Base-by-base conservation (phyloP, 1,140 invertebrate genomes). In the Lordiphosa stackelbergi region DNA sequence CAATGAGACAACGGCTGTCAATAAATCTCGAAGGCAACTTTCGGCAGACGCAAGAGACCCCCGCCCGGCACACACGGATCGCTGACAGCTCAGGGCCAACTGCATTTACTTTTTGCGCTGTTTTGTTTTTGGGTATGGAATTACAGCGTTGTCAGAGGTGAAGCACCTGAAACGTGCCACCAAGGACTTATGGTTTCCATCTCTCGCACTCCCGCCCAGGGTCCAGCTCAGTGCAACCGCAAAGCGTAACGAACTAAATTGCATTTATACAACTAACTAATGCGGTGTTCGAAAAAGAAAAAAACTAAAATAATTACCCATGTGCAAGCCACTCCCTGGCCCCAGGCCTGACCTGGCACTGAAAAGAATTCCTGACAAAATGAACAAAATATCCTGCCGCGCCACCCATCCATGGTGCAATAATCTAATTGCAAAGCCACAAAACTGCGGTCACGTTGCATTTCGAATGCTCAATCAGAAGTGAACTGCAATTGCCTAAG, bases 401-500 rank as follows among this genome's bases (percentile, higher is more conserved):
- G 7, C 41, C 19, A 9, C 4, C 9, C 19, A 12, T 10, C 34
- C 8, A 9, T 8, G 42, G 55, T 77, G 81, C 62, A 72, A 85
- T 85, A 85, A 85, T 85, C 79, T 85, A 85, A 85, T 85, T 85
- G 81, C 74, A 69, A 75, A 85, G 60, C 81, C 81, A 53, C 81
- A 85, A 70, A 79, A 71, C 64, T 85, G 81, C 58, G 81, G 81
- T 72, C 63, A 57, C 51, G 63, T 73, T 83, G 54, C 77, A 75
- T 79, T 83, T 58, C 63, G 58, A 69, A 83, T 75, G 63, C 70
- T 68, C 66, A 85, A 84, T 83, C 77, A 83, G 55, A 77, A 83
- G 64, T 66, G 52, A 46, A 64, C 56, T 53, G 43, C 60, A 58
- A 54, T 60, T 49, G 46, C 42, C 70, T 65, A 53, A 65, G 40